These are phyloP conservation scores for Hydraecia micacea DNA, from an alignment of 2,888 invertebrate genomes.

Conservation along the genomic window DNA sequence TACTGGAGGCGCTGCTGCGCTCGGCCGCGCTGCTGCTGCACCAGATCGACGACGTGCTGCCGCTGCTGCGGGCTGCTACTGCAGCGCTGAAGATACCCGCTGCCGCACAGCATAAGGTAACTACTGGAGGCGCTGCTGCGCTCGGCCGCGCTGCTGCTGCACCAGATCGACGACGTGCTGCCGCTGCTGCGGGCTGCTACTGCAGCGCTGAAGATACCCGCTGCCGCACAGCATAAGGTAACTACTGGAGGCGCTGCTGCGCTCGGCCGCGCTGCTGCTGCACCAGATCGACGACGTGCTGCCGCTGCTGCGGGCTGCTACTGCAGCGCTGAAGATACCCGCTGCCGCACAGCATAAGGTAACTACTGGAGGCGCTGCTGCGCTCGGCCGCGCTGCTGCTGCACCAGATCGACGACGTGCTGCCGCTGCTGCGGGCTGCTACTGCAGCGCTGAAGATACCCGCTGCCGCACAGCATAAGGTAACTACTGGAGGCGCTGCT, in stretches of 20 bases:
- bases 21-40: conserved; percentile 93
- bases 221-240: conserved; percentile 4
- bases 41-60: conserved; percentile 92
- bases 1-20: too few relatives aligned
- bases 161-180: conserved; percentile 92
- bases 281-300: conserved; percentile 93
- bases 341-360: too few relatives aligned
- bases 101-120: conserved; percentile 4
- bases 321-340: too few relatives aligned
- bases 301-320: conserved; percentile 88
- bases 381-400: too few relatives aligned
- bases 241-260: too few relatives aligned
- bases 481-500: too few relatives aligned
- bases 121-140: too few relatives aligned
- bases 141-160: conserved; percentile 92
- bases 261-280: conserved; percentile 93
- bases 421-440: too few relatives aligned
- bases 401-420: too few relatives aligned
- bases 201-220: not conserved
- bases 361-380: too few relatives aligned
- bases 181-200: conserved; percentile 88
- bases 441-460: too few relatives aligned
- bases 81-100: conserved; percentile 75
- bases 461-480: too few relatives aligned
- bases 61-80: conserved; percentile 94